Conservation (phyloP, 1,140 invertebrate species). For the Leptonema lineaticorne region DNA sequence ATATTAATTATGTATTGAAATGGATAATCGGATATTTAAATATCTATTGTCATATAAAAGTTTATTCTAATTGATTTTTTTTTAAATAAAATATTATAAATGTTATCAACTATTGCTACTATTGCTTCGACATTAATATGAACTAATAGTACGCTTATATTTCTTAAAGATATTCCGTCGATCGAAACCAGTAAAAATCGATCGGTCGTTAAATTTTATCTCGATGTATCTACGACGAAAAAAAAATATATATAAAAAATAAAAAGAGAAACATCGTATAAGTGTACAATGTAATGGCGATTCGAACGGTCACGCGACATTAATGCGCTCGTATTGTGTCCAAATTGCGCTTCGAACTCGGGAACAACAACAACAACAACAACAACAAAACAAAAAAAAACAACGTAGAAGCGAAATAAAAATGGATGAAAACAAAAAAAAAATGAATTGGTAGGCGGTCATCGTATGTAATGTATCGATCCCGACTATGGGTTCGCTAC, state of each 20-base stretch:
- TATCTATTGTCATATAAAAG: too few relatives aligned
- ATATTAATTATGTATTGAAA: too few relatives aligned
- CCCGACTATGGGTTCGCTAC: conserved; percentile 10
- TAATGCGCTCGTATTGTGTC: conserved; percentile 8
- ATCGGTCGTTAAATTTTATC: neutral
- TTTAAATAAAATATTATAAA: too few relatives aligned
- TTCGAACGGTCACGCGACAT: conserved; percentile 23
- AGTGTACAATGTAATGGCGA: neutral
- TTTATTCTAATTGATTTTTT: too few relatives aligned
- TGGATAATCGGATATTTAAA: too few relatives aligned
- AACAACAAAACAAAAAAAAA: neutral
- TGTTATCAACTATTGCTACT: too few relatives aligned
- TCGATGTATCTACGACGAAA: neutral
- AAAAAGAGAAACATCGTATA: neutral
- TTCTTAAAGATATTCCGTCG: too few relatives aligned
- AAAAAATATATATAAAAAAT: neutral
- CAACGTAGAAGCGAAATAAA: too few relatives aligned
- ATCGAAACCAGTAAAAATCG: conserved; percentile 3
- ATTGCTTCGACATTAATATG: too few relatives aligned
- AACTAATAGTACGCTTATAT: too few relatives aligned
- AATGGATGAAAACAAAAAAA: too few relatives aligned
- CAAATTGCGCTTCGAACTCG: conserved; percentile 8
- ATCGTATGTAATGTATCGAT: neutral
- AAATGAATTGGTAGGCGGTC: conserved; percentile 17
- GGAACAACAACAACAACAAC: too few relatives aligned